phyloP scores from a whole-genome alignment of 2,797 vertebrate genomes.

The Sebastes itinus region DNA sequence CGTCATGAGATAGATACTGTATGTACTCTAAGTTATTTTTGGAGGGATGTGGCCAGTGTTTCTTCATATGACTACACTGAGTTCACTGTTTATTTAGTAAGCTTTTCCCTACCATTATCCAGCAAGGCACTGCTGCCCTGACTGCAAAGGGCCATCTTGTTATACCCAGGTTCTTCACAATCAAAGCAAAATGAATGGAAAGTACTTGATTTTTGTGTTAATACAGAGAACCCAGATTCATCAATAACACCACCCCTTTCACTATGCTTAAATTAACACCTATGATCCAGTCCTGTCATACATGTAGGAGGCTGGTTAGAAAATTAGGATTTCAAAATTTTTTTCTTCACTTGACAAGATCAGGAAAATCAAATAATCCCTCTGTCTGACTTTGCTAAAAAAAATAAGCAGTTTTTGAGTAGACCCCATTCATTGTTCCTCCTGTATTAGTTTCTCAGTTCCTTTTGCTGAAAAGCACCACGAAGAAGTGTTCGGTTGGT shows the following conservation, averaged over 20 bases:
- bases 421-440: background rate
- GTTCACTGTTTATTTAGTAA: conserved; percentile 5
- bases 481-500: background rate
- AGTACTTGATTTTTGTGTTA: background rate
- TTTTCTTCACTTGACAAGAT: background rate
- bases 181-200: background rate
- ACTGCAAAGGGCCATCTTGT: background rate
- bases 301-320: background rate
- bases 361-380: background rate
- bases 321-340: background rate
- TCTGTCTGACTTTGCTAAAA: background rate
- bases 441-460: background rate
- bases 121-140: background rate
- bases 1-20: conserved; percentile 6
- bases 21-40: conserved; percentile 9
- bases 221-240: background rate
- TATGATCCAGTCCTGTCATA: background rate
- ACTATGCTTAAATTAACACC: background rate
- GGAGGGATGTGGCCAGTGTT: background rate
- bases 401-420: background rate
- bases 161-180: background rate
- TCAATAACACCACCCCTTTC: background rate
- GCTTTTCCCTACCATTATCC: background rate
- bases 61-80: conserved; percentile 23
- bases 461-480: background rate